Conservation (phyloP, 2,113 vertebrate genomes). For the Microtus pennsylvanicus region DNA sequence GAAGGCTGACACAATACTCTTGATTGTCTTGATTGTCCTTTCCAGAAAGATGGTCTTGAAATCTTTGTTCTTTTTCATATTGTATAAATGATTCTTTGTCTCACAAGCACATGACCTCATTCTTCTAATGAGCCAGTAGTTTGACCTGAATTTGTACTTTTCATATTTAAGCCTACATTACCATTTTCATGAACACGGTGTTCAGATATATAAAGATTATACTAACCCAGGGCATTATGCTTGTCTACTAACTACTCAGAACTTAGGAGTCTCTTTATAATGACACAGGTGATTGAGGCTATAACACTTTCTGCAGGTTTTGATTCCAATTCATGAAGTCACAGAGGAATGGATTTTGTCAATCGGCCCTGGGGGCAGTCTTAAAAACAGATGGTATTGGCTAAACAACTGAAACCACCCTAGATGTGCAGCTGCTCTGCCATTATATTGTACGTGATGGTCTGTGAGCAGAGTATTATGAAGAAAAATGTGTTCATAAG, state of each 20-base stretch:
- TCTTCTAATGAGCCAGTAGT: neutral
- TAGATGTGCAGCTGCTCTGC: slow-evolving; percentile 89
- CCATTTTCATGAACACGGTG: neutral
- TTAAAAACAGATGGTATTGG: slow-evolving; percentile 93
- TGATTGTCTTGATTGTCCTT: slow-evolving; percentile 92
- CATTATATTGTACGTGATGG: slow-evolving; percentile 91
- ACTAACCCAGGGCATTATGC: slow-evolving; percentile 88
- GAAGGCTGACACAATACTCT: slow-evolving; percentile 89
- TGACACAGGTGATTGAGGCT: slow-evolving; percentile 92
- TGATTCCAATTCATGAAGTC: slow-evolving; percentile 92
- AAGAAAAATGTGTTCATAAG: slow-evolving; percentile 90
- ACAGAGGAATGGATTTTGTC: slow-evolving; percentile 89
- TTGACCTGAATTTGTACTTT: neutral
- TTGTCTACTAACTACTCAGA: slow-evolving; percentile 91
- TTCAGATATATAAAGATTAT: neutral
- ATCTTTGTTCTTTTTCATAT: neutral
- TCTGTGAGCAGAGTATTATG: slow-evolving; percentile 93
- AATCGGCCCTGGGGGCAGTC: slow-evolving; percentile 90
- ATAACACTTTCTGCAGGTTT: slow-evolving; percentile 90
- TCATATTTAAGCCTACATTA: neutral
- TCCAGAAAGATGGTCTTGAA: neutral
- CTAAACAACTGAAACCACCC: slow-evolving; percentile 91
- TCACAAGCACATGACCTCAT: neutral
- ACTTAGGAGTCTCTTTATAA: slow-evolving; percentile 88
- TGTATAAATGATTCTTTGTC: neutral